Base-by-base conservation (phyloP, 2,888 invertebrate genomes). In the Iselma pallidipennis region DNA sequence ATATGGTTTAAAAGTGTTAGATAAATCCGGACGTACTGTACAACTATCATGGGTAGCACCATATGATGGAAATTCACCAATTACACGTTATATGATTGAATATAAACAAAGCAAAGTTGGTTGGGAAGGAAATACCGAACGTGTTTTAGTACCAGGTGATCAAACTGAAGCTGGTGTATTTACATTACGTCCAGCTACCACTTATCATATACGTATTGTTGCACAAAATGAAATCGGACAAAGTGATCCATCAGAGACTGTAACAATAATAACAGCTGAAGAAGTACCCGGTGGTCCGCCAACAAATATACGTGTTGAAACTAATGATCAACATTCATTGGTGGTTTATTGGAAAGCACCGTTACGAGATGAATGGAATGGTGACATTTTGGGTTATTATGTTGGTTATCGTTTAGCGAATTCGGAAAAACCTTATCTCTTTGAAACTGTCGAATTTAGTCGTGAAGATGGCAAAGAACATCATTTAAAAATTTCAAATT, bases 221-320 rank as follows among this genome's bases (percentile, higher is more conserved):
- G 96, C 96, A 60, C 94, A 96, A 83, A 97, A 97, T 76, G 94
- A 94, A 81, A 90, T 96, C 65, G 96, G 97, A 56, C 88, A 89
- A n/a, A 96, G 96, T 28, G 92, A 92, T 70, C 93, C 95, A 2
- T 96, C 96, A 0, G 95, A 96, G 76, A 91, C 93, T 1, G 95
- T 96, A 2, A 93, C 93, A 2, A 96, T 97, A 67, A 96, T 96
- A 66, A 98, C 98, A 26, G 95, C 96, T 33, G 97, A 98, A 83
- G 96, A 96, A 86, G 87, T 88, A 83, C 80, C 77, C 67, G 67
- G 70, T 61, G 94, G 93, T 49, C 91, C 93, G 63, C 93, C 94
- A 49, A 92, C 91, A 66, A 89, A 88, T 69, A 90, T 94, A 33
- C 89, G 92, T 78, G 93, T 95, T 2, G 94, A 95, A 75, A 91